phyloP scores from a whole-genome alignment of 1,140 invertebrate species.

The Lordiphosa collinella region DNA sequence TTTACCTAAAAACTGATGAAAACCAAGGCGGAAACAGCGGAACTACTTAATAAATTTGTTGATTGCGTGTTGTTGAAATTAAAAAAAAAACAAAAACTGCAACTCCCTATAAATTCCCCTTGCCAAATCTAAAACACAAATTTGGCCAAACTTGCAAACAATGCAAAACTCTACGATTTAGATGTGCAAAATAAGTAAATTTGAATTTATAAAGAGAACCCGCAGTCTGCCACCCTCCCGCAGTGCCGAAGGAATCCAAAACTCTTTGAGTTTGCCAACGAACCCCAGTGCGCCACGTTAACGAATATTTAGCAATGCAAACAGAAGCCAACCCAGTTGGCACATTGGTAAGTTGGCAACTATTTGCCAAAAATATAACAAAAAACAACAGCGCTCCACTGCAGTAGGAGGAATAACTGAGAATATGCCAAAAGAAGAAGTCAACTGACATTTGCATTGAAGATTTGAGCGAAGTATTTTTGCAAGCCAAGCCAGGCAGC shows the following conservation, averaged over 20 bases:
- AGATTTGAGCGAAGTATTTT: slow-evolving; percentile 63
- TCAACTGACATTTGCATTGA: slow-evolving; percentile 55
- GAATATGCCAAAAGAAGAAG: slow-evolving; percentile 31
- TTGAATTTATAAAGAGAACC: slow-evolving; percentile 51
- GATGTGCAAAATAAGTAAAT: slow-evolving; percentile 49
- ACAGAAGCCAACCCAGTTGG: slow-evolving; percentile 48
- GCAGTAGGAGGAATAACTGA: slow-evolving; percentile 29
- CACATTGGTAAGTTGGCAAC: slow-evolving; percentile 59
- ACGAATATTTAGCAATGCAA: slow-evolving; percentile 66
- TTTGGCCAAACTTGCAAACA: slow-evolving; percentile 26
- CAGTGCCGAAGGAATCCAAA: slow-evolving; percentile 3
- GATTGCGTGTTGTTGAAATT: too few relatives aligned
- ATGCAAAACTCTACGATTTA: slow-evolving; percentile 34
- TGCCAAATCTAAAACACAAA: neutral
- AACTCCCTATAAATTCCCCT: neutral
- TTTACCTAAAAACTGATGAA: too few relatives aligned
- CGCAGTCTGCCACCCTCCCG: neutral
- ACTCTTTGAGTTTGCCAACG: slow-evolving; percentile 58
- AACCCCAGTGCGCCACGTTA: slow-evolving; percentile 69
- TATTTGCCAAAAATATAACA: slow-evolving; percentile 35
- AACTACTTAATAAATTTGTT: too few relatives aligned
- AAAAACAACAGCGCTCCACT: slow-evolving; percentile 20
- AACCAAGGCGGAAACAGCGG: too few relatives aligned
- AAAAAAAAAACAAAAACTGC: too few relatives aligned
- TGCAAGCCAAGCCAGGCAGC: slow-evolving; percentile 56